These are phyloP conservation scores for Sebastes steindachneri DNA, from an alignment of 2,797 vertebrate species.

Conservation along the genomic window DNA sequence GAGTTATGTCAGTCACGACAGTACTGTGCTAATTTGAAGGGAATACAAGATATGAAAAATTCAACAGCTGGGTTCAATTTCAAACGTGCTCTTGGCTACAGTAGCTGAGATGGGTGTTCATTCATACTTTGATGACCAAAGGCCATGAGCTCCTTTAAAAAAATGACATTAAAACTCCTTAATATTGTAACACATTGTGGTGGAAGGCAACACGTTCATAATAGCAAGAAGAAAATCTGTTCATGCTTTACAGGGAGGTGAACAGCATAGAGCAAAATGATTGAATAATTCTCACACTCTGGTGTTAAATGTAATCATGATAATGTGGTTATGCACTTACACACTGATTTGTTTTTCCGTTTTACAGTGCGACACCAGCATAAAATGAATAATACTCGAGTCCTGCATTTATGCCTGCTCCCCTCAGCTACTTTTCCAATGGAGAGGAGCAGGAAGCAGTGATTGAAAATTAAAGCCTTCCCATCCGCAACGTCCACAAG, in stretches of 20 bases:
- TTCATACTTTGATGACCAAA: neutral
- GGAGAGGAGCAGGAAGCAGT: slow-evolving; percentile 50
- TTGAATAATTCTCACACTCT: neutral
- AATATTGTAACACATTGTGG: neutral
- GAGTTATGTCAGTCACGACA: neutral
- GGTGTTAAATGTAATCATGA: neutral
- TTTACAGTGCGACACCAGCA: neutral
- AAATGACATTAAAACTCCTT: too few species aligned
- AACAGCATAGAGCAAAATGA: neutral
- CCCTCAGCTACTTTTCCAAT: slow-evolving; percentile 24
- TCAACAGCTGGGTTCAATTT: slow-evolving; percentile 10
- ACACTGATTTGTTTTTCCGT: slow-evolving; percentile 7
- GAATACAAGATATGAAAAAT: slow-evolving; percentile 15
- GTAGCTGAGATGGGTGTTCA: neutral
- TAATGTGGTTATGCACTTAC: neutral
- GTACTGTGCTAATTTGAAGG: slow-evolving; percentile 1
- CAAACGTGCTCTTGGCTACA: neutral
- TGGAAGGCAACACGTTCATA: neutral
- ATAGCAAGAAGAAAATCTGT: neutral
- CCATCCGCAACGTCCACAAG: slow-evolving; percentile 58
- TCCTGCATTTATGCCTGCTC: slow-evolving; percentile 13
- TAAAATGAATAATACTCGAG: slow-evolving; percentile 23
- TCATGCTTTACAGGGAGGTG: neutral
- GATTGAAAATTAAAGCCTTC: slow-evolving; percentile 63
- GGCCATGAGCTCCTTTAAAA: neutral